phyloP scores from a whole-genome alignment of 2,888 invertebrate genomes.

The Andrena haemorrhoa region DNA sequence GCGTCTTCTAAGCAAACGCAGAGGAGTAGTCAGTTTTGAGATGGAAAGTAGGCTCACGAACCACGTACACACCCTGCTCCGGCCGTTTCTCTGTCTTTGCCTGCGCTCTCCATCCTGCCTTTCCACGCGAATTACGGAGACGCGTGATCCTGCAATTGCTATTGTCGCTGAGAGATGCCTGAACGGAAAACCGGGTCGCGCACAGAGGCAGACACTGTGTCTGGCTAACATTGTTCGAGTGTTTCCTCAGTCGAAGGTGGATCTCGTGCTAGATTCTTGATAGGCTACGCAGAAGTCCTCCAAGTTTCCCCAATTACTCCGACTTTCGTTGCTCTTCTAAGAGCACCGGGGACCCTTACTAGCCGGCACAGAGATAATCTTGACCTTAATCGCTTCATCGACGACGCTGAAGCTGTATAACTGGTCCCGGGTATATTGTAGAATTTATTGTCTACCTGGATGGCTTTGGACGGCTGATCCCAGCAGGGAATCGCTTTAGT shows the following conservation, averaged over 20 bases:
- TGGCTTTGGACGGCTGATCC: neutral
- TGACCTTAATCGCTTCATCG: constrained; percentile 57
- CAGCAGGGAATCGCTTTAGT: neutral
- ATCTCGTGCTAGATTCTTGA: constrained; percentile 51
- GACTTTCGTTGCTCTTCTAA: constrained; percentile 35
- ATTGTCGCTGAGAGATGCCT: constrained; percentile 16
- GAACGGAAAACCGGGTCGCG: constrained; percentile 54
- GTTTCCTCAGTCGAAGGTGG: constrained; percentile 31
- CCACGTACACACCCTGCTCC: neutral
- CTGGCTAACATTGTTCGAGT: neutral
- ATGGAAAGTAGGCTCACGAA: constrained; percentile 43
- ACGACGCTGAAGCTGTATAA: constrained; percentile 47
- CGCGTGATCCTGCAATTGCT: constrained; percentile 59
- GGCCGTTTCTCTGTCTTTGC: constrained; percentile 1
- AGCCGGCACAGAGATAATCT: constrained; percentile 46
- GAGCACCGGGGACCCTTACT: constrained; percentile 8
- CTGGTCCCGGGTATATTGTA: constrained; percentile 39
- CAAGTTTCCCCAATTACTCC: constrained; percentile 50
- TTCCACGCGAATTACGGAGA: constrained; percentile 52
- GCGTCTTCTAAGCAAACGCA: constrained; percentile 13
- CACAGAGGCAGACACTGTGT: neutral
- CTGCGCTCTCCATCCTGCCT: neutral
- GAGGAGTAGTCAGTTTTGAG: constrained; percentile 19
- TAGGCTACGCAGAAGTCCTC: constrained; percentile 29
- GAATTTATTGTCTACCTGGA: constrained; percentile 25